These are phyloP conservation scores for Elephas maximus DNA, from an alignment of 2,113 vertebrate species.

Conservation along the genomic window DNA sequence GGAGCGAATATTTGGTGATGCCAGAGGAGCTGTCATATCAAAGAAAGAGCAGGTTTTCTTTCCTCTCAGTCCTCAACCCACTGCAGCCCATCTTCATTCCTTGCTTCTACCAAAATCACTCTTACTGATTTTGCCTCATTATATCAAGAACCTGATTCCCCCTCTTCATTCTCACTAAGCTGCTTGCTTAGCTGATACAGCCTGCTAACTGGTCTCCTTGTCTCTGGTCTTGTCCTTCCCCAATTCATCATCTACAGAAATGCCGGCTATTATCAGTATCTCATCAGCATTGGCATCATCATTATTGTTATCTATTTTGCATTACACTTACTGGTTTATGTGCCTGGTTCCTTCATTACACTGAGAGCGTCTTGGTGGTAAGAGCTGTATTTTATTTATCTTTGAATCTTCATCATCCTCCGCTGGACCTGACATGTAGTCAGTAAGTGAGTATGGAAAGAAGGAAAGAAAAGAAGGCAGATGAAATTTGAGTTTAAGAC, in stretches of 20 bases:
- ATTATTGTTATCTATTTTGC: slow-evolving; percentile 52
- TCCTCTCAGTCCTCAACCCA: neutral
- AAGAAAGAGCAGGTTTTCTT: slow-evolving; percentile 12
- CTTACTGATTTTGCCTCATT: slow-evolving; percentile 22
- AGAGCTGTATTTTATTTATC: slow-evolving; percentile 11
- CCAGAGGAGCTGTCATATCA: neutral
- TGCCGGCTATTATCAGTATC: neutral
- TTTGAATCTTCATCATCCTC: slow-evolving; percentile 39
- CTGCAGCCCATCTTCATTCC: neutral
- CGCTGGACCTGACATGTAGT: slow-evolving; percentile 19
- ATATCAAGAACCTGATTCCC: slow-evolving; percentile 4
- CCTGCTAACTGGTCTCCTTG: neutral
- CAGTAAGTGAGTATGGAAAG: slow-evolving; percentile 26
- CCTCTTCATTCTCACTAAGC: neutral
- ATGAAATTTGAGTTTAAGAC: slow-evolving; percentile 4
- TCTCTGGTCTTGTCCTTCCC: slow-evolving; percentile 45
- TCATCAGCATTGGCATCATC: slow-evolving; percentile 42
- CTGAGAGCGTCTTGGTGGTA: slow-evolving; percentile 9
- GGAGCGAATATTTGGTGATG: neutral
- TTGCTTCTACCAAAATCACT: slow-evolving; percentile 20
- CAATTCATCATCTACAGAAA: slow-evolving; percentile 1
- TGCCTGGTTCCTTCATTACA: neutral
- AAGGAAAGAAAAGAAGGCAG: slow-evolving; percentile 43
- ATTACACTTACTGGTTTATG: slow-evolving; percentile 18
- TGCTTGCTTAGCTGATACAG: neutral